Conservation (phyloP, 2,888 invertebrate genomes). For the Drosophila kanekoi region DNA sequence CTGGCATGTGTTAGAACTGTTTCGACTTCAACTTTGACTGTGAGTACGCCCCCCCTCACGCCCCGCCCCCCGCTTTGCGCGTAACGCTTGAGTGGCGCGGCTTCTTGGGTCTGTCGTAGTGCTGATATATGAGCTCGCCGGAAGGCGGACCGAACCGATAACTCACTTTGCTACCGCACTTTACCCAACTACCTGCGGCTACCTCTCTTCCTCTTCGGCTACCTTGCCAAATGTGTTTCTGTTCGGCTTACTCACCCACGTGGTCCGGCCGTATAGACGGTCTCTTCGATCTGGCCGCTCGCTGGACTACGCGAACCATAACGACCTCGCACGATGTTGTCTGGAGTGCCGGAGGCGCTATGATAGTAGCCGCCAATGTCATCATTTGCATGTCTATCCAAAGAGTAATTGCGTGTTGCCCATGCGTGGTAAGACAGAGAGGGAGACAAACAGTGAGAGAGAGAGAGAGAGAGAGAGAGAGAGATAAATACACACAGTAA, state of each 20-base stretch:
- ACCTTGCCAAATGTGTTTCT: not conserved
- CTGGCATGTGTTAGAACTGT: conserved; percentile 74
- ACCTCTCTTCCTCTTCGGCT: conserved; percentile 8
- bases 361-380: conserved; percentile 91
- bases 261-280: conserved; percentile 91
- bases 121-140: conserved; percentile 68
- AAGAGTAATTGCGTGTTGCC: conserved; percentile 59
- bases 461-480: conserved; percentile 7
- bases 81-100: conserved; percentile 76
- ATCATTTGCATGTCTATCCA: conserved; percentile 86
- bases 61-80: not conserved
- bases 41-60: not conserved
- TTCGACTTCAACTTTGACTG: conserved; percentile 54
- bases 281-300: conserved; percentile 89
- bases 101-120: conserved; percentile 30
- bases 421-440: conserved; percentile 45
- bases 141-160: conserved; percentile 55
- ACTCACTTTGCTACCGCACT: conserved; percentile 62
- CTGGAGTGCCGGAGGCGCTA: conserved; percentile 87
- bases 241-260: conserved; percentile 87
- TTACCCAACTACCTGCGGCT: conserved; percentile 31
- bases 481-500: conserved; percentile 7
- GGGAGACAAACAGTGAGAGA: not conserved
- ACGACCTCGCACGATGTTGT: conserved; percentile 89
- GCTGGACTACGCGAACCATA: conserved; percentile 91